phyloP scores from a whole-genome alignment of 2,888 invertebrate genomes.

The Drosophila prolongata region DNA sequence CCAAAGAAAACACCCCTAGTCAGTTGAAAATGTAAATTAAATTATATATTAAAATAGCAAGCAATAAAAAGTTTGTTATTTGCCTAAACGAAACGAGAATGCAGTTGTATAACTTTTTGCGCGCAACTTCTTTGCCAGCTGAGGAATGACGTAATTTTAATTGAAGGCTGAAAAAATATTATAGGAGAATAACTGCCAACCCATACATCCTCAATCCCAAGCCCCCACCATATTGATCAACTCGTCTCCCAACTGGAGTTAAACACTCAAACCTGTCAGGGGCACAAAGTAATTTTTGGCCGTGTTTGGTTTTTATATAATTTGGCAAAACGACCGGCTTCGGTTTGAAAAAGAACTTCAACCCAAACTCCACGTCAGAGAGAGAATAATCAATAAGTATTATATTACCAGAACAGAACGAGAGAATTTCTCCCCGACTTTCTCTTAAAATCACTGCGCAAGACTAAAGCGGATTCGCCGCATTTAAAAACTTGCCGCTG shows the following conservation, averaged over 20 bases:
- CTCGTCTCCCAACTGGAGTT: neutral
- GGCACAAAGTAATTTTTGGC: constrained; percentile 2
- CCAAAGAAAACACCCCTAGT: too few species aligned
- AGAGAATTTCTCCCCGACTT: neutral
- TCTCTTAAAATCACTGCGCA: constrained; percentile 23
- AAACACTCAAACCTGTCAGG: constrained; percentile 1
- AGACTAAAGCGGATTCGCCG: constrained; percentile 24
- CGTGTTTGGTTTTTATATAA: constrained; percentile 48
- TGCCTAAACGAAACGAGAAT: too few species aligned
- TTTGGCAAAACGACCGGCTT: constrained; percentile 41
- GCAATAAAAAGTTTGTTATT: too few species aligned
- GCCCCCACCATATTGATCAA: neutral
- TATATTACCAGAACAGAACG: constrained; percentile 52
- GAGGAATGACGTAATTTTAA: neutral
- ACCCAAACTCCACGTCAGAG: constrained; percentile 49
- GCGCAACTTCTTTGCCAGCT: neutral
- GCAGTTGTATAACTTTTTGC: neutral
- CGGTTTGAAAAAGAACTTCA: constrained; percentile 13
- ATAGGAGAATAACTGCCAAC: neutral
- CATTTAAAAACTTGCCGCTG: constrained; percentile 15
- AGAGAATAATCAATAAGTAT: constrained; percentile 72
- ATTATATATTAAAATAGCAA: too few species aligned
- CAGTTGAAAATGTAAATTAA: too few species aligned
- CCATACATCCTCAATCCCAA: neutral
- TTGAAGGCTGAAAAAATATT: neutral